Percentiles rank a stretch among this genome's conserved stretches.
Evolutionary conservation across 1,140 invertebrate genomes (phyloP).

Genomic region (Wiebesia pumilae): DNA sequence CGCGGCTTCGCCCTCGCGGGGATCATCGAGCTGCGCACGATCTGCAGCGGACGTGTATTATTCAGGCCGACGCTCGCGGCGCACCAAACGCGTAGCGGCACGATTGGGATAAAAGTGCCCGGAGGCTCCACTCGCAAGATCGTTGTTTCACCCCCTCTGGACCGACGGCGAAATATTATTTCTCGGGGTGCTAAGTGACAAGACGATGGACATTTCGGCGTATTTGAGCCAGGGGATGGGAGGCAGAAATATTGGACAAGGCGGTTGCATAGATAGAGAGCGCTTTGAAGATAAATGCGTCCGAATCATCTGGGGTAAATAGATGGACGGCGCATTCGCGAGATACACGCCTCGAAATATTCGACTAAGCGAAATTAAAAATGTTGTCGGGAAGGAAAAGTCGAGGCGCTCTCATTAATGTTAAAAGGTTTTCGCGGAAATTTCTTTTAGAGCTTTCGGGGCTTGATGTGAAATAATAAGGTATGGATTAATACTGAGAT

Average conservation of each 20-base stretch:
- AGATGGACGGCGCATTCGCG: background rate
- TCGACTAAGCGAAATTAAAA: background rate
- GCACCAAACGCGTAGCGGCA: background rate
- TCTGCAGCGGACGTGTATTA: conserved; percentile 70
- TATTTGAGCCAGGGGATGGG: conserved; percentile 53
- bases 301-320: background rate
- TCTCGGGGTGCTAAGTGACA: conserved; percentile 66
- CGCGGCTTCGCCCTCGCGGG: background rate
- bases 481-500: background rate
- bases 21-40: conserved; percentile 57
- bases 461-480: background rate
- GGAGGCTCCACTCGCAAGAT: conserved; percentile 23
- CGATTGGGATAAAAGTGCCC: background rate
- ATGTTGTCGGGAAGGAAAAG: no score
- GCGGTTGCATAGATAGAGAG: no score
- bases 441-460: background rate
- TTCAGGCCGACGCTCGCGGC: conserved; percentile 67
- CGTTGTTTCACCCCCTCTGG: background rate
- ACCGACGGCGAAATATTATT: conserved; percentile 61
- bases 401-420: background rate
- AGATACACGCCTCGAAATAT: background rate
- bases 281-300: background rate
- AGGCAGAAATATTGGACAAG: no score
- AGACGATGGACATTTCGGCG: conserved; percentile 60
- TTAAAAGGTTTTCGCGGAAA: background rate